These are phyloP conservation scores for Hippopotamus amphibius DNA, from an alignment of 2,113 vertebrate genomes.

Conservation along the genomic window DNA sequence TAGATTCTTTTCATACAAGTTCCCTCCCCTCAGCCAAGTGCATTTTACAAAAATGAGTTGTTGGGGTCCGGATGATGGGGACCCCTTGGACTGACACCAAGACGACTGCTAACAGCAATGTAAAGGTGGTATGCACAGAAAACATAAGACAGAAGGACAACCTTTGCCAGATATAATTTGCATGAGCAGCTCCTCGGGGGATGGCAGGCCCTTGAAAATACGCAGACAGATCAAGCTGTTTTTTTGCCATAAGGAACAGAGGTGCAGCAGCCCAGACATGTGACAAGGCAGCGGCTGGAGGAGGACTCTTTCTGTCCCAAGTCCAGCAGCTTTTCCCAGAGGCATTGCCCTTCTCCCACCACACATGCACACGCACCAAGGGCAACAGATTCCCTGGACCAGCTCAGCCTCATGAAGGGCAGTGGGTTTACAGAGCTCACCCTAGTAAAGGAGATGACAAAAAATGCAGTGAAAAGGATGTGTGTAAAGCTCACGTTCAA, in stretches of 20 bases:
- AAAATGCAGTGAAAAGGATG: neutral
- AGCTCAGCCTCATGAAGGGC: neutral
- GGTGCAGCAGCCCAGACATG: neutral
- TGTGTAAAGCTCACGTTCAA: neutral
- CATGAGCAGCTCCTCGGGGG: neutral
- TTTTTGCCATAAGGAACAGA: constrained; percentile 35
- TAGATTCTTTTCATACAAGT: neutral
- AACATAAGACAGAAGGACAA: neutral
- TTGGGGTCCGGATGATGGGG: neutral
- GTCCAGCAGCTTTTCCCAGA: neutral
- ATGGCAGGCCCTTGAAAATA: neutral
- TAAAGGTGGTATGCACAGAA: neutral
- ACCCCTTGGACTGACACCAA: neutral
- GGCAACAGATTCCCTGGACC: neutral
- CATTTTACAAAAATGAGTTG: neutral
- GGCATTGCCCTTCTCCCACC: neutral
- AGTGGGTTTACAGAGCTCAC: neutral
- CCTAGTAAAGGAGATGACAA: neutral
- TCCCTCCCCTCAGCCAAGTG: neutral
- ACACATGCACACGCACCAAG: neutral
- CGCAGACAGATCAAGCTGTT: neutral
- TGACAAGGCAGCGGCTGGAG: neutral
- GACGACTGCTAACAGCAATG: neutral
- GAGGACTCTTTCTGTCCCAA: neutral
- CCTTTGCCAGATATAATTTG: neutral